These are phyloP conservation scores for Leptobrachium ailaonicum DNA, from an alignment of 2,113 vertebrate species.

Conservation along the genomic window DNA sequence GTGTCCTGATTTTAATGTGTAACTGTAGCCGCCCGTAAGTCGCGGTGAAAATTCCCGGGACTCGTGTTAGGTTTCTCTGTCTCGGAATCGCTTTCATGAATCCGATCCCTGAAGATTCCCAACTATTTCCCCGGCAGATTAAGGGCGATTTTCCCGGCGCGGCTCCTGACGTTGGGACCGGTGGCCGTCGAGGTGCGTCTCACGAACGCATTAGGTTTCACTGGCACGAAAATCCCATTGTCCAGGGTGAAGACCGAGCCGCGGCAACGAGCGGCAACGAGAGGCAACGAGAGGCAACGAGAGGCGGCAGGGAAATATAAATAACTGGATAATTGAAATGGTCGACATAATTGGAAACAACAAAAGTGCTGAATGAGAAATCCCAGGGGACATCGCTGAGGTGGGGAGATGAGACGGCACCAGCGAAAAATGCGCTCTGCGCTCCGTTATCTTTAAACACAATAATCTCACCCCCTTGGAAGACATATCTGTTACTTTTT, in stretches of 20 bases:
- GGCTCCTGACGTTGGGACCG: neutral
- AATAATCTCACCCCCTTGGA: no score
- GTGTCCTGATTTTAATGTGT: slow-evolving; percentile 13
- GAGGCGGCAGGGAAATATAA: neutral
- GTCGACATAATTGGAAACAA: neutral
- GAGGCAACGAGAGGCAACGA: neutral
- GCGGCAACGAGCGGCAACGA: no score
- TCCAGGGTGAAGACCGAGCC: neutral
- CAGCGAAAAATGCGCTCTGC: neutral
- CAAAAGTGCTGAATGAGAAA: neutral
- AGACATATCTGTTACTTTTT: no score
- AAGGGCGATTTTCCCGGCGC: neutral
- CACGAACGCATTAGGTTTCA: neutral
- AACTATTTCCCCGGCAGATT: neutral
- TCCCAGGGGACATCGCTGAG: neutral
- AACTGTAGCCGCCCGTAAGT: slow-evolving; percentile 15
- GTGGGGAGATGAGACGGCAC: neutral
- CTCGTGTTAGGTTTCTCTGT: neutral
- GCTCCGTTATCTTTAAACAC: neutral
- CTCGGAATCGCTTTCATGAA: neutral
- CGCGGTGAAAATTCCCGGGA: neutral
- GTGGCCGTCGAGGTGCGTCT: neutral
- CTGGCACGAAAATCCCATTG: neutral
- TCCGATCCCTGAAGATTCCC: neutral
- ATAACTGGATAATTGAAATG: neutral